Conservation (phyloP, 2,888 invertebrate species). For the Troglohyphantes excavatus region DNA sequence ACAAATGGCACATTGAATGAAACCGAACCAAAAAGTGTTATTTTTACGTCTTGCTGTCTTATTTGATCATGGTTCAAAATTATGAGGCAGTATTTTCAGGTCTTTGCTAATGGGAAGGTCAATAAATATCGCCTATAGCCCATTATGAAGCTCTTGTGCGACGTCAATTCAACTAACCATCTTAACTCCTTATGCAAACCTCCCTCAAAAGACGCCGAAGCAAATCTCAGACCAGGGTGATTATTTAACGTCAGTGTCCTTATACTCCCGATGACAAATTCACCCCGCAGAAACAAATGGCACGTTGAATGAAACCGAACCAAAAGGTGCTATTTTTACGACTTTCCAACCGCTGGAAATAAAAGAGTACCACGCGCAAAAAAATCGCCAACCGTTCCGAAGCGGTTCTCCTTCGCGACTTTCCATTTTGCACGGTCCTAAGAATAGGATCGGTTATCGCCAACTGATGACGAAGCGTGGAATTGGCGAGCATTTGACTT, state of each 20-base stretch:
- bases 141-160: too few relatives aligned
- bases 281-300: slow-evolving; percentile 24
- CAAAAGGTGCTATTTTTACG: slow-evolving; percentile 40
- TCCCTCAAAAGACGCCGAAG: not conserved
- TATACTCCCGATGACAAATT: slow-evolving; percentile 65
- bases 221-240: not conserved
- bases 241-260: slow-evolving; percentile 31
- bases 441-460: slow-evolving; percentile 73
- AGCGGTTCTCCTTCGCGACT: slow-evolving; percentile 63
- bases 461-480: slow-evolving; percentile 75
- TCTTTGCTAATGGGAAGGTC: too few relatives aligned
- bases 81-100: too few relatives aligned
- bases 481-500: slow-evolving; percentile 62
- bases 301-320: slow-evolving; percentile 40
- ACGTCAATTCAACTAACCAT: too few relatives aligned
- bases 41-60: too few relatives aligned
- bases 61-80: too few relatives aligned
- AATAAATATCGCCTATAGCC: too few relatives aligned
- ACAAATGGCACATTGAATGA: slow-evolving; percentile 57
- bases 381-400: slow-evolving; percentile 62
- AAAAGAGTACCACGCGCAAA: slow-evolving; percentile 25
- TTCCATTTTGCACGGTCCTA: slow-evolving; percentile 72
- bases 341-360: not conserved
- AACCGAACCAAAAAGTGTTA: slow-evolving; percentile 5
- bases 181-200: slow-evolving; percentile 5